These are phyloP conservation scores for Amyelois transitella DNA, from an alignment of 1,140 invertebrate genomes.

Conservation along the genomic window DNA sequence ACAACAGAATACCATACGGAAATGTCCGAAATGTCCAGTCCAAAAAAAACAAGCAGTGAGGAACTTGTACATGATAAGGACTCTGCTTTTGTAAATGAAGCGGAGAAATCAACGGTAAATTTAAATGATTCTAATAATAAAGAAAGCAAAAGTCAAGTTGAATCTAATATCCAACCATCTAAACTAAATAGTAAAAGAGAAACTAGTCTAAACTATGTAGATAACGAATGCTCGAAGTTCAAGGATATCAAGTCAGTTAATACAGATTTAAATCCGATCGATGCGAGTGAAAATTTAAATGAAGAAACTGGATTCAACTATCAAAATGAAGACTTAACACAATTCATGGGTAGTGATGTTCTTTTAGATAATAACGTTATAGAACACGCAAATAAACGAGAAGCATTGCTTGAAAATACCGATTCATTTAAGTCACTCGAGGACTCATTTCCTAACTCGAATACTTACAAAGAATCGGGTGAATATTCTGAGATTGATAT, in stretches of 20 bases:
- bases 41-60: slow-evolving; percentile 2
- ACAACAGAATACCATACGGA: slow-evolving; percentile 13
- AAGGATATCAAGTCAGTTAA: slow-evolving; percentile 6
- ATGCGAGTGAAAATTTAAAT: slow-evolving; percentile 1
- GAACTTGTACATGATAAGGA: background rate
- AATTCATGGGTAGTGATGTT: slow-evolving; percentile 28
- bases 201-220: slow-evolving; percentile 26
- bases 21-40: slow-evolving; percentile 1
- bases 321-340: slow-evolving; percentile 35
- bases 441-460: slow-evolving; percentile 53
- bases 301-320: slow-evolving; percentile 15
- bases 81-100: background rate
- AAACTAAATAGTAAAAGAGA: slow-evolving; percentile 53
- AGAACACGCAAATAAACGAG: slow-evolving; percentile 37
- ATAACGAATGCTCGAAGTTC: background rate
- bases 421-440: slow-evolving; percentile 48
- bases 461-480: slow-evolving; percentile 28
- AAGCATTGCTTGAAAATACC: slow-evolving; percentile 17
- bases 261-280: slow-evolving; percentile 13
- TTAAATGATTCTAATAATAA: background rate
- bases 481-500: slow-evolving; percentile 33
- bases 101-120: background rate
- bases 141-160: slow-evolving; percentile 14
- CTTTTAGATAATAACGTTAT: slow-evolving; percentile 11
- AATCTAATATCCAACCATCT: slow-evolving; percentile 10